A percentile compares a stretch with the other conserved stretches of the same genome.
Evolutionary conservation across 2,797 vertebrate species (phyloP).

Genomic region (Anolis apletophallus): DNA sequence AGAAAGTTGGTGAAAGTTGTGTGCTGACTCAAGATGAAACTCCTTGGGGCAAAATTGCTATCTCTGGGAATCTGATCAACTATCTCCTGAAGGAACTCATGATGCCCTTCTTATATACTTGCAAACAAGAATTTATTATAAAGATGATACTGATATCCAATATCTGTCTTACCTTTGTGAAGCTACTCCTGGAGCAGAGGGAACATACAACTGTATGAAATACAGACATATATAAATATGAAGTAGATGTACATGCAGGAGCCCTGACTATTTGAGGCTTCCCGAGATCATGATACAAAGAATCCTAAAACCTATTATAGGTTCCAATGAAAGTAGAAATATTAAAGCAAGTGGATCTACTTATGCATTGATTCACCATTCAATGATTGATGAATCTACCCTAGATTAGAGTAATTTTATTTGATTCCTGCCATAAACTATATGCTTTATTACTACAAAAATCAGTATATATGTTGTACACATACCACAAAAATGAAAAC

Average conservation of each 20-base stretch:
- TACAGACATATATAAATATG: no score
- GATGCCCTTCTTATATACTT: background rate
- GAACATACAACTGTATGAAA: background rate
- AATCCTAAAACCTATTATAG: no score
- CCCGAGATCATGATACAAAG: no score
- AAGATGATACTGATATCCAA: background rate
- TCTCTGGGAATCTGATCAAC: background rate
- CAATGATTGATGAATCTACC: no score
- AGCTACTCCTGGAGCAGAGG: background rate
- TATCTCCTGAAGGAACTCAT: background rate
- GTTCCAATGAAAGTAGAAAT: no score
- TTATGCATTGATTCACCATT: no score
- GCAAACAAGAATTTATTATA: background rate
- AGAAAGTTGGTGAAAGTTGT: background rate
- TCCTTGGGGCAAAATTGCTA: background rate
- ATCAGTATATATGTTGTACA: no score
- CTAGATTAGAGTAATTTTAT: no score
- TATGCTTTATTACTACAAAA: background rate
- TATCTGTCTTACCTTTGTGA: background rate
- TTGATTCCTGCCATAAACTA: background rate
- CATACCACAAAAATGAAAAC: background rate
- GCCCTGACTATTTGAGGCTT: no score
- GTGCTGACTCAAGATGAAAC: background rate
- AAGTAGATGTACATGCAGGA: no score
- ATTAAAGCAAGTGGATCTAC: no score